Evolutionary conservation across 1,140 invertebrate genomes (phyloP).

Genomic region (Drosophila santomea): DNA sequence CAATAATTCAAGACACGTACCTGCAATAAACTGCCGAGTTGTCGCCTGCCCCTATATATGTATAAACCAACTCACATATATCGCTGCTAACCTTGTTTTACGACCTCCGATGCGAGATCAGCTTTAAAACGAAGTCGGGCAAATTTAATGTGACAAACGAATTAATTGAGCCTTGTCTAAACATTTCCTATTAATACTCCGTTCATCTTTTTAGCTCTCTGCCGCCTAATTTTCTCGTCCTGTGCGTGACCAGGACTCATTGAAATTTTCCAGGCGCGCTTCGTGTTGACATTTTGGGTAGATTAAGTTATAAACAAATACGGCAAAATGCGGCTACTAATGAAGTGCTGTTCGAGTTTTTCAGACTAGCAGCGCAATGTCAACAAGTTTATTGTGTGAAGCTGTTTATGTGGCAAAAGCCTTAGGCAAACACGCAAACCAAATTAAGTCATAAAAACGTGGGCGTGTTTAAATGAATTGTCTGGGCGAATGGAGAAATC

Average conservation of each 20-base stretch:
- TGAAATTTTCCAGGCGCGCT: constrained; percentile 55
- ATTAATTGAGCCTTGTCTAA: constrained; percentile 32
- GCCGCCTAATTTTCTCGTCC: constrained; percentile 9
- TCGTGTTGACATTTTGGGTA: constrained; percentile 69
- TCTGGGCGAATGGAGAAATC: not conserved
- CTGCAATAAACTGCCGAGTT: constrained; percentile 72
- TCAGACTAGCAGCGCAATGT: constrained; percentile 48
- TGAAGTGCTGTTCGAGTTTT: constrained; percentile 76
- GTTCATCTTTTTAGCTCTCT: not conserved
- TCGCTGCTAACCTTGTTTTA: constrained; percentile 41
- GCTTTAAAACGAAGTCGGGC: constrained; percentile 20
- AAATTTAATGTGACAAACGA: constrained; percentile 2
- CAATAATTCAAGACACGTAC: constrained; percentile 79
- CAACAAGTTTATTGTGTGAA: constrained; percentile 81
- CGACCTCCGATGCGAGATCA: constrained; percentile 18
- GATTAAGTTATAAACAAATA: constrained; percentile 83
- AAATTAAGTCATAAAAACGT: constrained; percentile 77
- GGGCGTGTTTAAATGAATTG: constrained; percentile 54
- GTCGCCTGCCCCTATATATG: constrained; percentile 9
- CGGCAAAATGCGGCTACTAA: constrained; percentile 71
- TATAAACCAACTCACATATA: constrained; percentile 5
- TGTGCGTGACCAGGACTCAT: constrained; percentile 69
- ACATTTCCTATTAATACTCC: constrained; percentile 35
- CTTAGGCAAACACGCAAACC: constrained; percentile 58
- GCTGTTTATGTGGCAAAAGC: constrained; percentile 60